Conservation (phyloP, 2,888 invertebrate genomes). For the Platerodrilus igneus region DNA sequence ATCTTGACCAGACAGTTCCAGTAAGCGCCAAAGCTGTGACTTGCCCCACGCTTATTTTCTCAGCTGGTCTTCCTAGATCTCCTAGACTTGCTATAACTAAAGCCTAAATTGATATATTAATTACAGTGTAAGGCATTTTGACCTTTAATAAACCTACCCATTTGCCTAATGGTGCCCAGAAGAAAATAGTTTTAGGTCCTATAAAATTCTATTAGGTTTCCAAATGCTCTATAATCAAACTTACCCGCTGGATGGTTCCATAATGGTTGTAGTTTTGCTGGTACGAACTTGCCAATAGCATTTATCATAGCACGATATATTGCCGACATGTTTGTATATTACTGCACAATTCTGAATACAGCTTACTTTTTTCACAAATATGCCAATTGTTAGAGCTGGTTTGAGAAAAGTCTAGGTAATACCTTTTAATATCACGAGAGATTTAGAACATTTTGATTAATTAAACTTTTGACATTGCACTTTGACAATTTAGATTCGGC, state of each 20-base stretch:
- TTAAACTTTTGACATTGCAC: too few species aligned
- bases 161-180: constrained; percentile 98
- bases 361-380: too few species aligned
- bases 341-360: too few species aligned
- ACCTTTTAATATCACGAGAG: too few species aligned
- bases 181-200: constrained; percentile 98
- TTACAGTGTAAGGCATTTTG: too few species aligned
- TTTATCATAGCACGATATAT: constrained; percentile 59
- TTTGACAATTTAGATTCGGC: too few species aligned
- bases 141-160: constrained; percentile 92
- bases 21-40: constrained; percentile 80
- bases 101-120: constrained; percentile 53
- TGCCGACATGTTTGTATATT: constrained; percentile 58
- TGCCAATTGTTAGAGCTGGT: too few species aligned
- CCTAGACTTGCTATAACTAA: constrained; percentile 85
- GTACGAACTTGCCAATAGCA: constrained; percentile 72
- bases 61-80: constrained; percentile 85
- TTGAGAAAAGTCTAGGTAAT: too few species aligned
- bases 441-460: too few species aligned
- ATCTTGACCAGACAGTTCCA: constrained; percentile 90
- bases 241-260: constrained; percentile 97
- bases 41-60: constrained; percentile 78
- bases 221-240: constrained; percentile 2
- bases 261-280: constrained; percentile 74
- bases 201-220: constrained; percentile 37